Conservation (phyloP, 2,113 vertebrate genomes). For the Muscicapa adusta region DNA sequence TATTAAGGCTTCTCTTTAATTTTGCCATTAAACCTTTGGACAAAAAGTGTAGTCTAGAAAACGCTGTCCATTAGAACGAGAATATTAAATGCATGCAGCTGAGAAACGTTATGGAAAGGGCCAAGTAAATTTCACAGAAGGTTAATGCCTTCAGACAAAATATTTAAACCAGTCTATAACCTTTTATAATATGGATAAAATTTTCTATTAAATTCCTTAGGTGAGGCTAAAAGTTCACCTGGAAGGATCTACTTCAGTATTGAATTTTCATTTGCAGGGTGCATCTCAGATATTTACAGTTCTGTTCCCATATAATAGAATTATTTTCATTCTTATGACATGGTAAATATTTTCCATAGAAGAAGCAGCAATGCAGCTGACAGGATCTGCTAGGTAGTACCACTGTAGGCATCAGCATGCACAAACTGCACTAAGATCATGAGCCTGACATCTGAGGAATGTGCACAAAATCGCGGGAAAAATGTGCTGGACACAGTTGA, state of each 20-base stretch:
- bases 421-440: background rate
- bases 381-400: background rate
- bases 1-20: background rate
- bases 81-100: background rate
- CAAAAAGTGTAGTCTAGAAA: background rate
- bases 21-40: background rate
- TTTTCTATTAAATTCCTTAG: constrained; percentile 10
- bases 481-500: constrained; percentile 30
- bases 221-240: background rate
- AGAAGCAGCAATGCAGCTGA: background rate
- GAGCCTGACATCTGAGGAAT: constrained; percentile 27
- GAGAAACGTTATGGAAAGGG: background rate
- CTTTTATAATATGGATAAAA: background rate
- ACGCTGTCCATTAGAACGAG: background rate
- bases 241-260: background rate
- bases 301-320: background rate
- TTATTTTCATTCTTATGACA: background rate
- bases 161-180: background rate
- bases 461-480: constrained; percentile 22
- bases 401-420: background rate
- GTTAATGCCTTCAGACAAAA: background rate
- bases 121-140: background rate
- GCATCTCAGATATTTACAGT: background rate
- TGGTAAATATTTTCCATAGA: background rate
- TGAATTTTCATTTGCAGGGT: background rate